Evolutionary conservation across 2,113 vertebrate genomes (phyloP).

Genomic region (Reinhardtius hippoglossoides): DNA sequence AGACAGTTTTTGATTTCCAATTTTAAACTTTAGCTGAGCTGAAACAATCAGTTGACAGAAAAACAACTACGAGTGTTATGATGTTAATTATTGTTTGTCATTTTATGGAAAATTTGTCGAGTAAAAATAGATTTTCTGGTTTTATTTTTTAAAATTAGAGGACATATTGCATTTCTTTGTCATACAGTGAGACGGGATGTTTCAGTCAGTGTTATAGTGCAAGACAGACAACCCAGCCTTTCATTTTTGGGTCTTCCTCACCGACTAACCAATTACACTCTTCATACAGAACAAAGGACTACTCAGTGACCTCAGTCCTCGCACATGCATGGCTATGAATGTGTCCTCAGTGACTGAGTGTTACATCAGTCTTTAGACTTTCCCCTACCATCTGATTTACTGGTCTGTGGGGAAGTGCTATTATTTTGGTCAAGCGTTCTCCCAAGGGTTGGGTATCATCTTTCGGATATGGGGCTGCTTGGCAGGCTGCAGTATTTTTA

Average conservation of each 20-base stretch:
- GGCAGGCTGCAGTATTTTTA: constrained; percentile 65
- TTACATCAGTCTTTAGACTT: constrained; percentile 66
- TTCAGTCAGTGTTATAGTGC: constrained; percentile 10
- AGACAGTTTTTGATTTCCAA: neutral
- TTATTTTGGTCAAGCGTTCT: constrained; percentile 78
- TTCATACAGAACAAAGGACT: constrained; percentile 34
- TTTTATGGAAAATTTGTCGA: neutral
- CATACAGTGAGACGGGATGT: neutral
- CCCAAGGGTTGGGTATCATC: constrained; percentile 72
- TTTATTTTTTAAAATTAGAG: neutral
- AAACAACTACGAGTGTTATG: too few species aligned
- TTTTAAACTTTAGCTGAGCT: neutral
- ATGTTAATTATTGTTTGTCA: too few species aligned
- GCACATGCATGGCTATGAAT: constrained; percentile 44
- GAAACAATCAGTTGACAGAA: too few species aligned
- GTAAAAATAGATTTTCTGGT: neutral
- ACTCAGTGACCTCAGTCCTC: constrained; percentile 22
- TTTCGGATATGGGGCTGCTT: constrained; percentile 69
- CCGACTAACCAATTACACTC: constrained; percentile 25
- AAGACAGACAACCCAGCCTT: constrained; percentile 20
- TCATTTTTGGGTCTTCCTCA: constrained; percentile 21
- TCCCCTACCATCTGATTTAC: constrained; percentile 73
- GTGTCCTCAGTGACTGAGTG: constrained; percentile 55
- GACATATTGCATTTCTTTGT: constrained; percentile 1
- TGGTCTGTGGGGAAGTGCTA: constrained; percentile 74